These are phyloP conservation scores for Acanthisitta chloris DNA, from an alignment of 2,113 vertebrate species.

Conservation along the genomic window DNA sequence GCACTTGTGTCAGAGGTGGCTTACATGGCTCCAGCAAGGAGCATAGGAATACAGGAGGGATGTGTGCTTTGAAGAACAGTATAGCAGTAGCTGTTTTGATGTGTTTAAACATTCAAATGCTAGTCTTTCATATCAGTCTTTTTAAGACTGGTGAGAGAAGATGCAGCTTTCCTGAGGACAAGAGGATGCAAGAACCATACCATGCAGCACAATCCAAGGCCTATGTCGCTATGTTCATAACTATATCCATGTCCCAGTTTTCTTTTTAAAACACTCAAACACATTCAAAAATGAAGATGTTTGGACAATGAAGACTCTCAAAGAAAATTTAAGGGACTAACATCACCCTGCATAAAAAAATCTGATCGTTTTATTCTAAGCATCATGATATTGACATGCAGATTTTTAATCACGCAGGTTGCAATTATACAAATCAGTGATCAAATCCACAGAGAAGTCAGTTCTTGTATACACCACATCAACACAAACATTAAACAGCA, in stretches of 20 bases:
- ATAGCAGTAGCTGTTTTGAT: neutral
- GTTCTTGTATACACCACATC: neutral
- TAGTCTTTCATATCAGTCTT: neutral
- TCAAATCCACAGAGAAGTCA: neutral
- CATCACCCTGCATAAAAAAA: neutral
- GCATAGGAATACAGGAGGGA: neutral
- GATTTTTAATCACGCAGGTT: constrained; percentile 15
- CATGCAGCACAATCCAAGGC: fast-evolving
- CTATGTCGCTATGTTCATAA: neutral
- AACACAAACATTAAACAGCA: neutral
- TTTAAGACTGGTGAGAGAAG: neutral
- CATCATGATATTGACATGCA: neutral
- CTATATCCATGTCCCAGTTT: neutral
- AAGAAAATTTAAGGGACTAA: neutral
- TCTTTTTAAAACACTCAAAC: neutral
- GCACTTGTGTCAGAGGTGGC: fast-evolving
- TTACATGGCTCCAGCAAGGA: neutral
- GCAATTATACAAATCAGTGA: constrained; percentile 37
- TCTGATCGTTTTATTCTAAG: neutral
- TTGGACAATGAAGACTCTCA: neutral
- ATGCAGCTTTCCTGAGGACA: neutral
- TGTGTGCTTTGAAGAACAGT: neutral
- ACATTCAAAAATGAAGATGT: neutral
- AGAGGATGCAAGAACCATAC: neutral
- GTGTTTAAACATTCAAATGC: neutral